Evolutionary conservation across 2,888 invertebrate species (phyloP), one percentile per base, ranked within the genome.

Genomic region (Endomychus coccineus): DNA sequence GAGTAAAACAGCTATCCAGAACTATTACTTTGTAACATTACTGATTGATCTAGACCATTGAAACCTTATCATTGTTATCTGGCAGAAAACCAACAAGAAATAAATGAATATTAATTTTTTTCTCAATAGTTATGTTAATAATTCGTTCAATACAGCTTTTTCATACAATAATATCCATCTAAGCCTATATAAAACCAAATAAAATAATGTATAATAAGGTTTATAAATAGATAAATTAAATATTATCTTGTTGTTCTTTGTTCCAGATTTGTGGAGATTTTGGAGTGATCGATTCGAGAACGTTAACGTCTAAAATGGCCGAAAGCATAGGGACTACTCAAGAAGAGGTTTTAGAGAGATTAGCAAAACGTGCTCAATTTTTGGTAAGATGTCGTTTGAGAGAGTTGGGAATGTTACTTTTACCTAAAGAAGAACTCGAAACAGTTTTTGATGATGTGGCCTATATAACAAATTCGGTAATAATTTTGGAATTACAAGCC

Each of bases 241-340:
- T 19, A 19, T 9, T 9, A 19, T 19, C 21, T 19, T 7, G 9
- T 9, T 16, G 11, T 10, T 11, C 14, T 33, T 2, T 27, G 13
- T 25, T 12, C 17, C 38, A 59, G 59, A 49, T 59, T 40, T 58
- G 58, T 36, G 56, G 58, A 3, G 49, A 51, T 3, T 58, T 57
- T 42, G 59, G 59, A 1, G 49, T 48, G 9, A 42, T 50, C 25
- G 49, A 54, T 34, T 46, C 52, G 15, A 44, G 44, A 34, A 35
- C 39, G 14, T 22, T 54, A 28, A 46, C 40, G 3, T 39, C 48
- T 2, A 35, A 45, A 14, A 38, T 51, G 35, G 23, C 32, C 17
- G 13, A 35, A 24, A 44, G 40, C 23, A 11, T 51, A 9, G 50
- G 51, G 2, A 40, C 44, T 9, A 39, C 49, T 2, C 49, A 45